Evolutionary conservation across 2,797 vertebrate species (phyloP), one percentile per base, ranked within the genome.

Genomic region (Anabacerthia variegaticeps): DNA sequence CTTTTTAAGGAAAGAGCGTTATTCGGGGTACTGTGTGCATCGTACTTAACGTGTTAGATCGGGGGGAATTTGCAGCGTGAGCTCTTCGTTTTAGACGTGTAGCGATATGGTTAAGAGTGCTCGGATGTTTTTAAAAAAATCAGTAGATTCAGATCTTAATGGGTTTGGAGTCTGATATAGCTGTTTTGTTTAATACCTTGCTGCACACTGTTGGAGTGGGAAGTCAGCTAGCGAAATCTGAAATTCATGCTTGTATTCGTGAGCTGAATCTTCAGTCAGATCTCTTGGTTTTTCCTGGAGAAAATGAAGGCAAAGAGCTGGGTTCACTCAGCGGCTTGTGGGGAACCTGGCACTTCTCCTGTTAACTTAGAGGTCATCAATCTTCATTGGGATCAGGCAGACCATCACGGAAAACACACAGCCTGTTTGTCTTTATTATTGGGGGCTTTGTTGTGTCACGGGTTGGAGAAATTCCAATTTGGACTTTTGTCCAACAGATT

Each of bases 401-500:
- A 95, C 95, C 97, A 93, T 97, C 97, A 96, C 91, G 48, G 96
- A 97, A 97, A 97, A 94, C 88, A 85, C 93, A 94, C 91, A 82
- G 96, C 96, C 92, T 97, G 96, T 98, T 98, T 98, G 97, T 98
- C 97, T 98, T 97, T 97, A 97, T 98, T 98, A 97, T 80, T 93
- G 91, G 95, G 93, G 89, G 92, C 95, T 97, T 97, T 95, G 96
- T 97, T 97, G 96, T 95, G 67, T 97, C 97, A 85, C 73, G 92
- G 92, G 95, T 96, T 97, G 96, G 95, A 97, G 79, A 91, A 95
- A 97, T 95, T 96, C 93, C 95, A 97, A 36, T 94, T 79, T 69
- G 95, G 90, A 95, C 83, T 74, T 89, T 74, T 39, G 95, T 95
- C 88, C 69, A 43, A 67, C 93, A 87, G 68, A 86, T 91, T 72